Evolutionary conservation across 2,888 invertebrate species (phyloP), one percentile per base, ranked within the genome.

Genomic region (Oligia latruncula): DNA sequence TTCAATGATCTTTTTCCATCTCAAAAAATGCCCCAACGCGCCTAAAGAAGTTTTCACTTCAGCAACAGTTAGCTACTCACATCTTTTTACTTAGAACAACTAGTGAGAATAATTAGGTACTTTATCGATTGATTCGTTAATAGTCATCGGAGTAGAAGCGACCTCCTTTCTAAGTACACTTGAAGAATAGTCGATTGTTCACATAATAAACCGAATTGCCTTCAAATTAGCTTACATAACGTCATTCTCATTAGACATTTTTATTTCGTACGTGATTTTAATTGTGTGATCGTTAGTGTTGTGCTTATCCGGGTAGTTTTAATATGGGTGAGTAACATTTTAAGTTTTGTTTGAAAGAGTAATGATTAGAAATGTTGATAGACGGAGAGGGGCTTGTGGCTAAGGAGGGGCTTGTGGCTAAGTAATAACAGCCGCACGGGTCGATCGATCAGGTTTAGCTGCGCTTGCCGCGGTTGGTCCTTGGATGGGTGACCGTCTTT

Each of bases 191-290:
- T 68, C 49, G 83, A 90, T 89, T 88, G 88, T 89, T 89, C 86
- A 84, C 73, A 87, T 87, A 89, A 89, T 88, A 87, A 88, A 75
- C 67, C 81, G 74, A 74, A 46, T 88, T 74, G 49, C 77, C 79
- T 82, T 68, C 76, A 79, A 81, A 85, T 87, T 80, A 80, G 74
- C 62, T 91, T 90, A 86, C 76, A 78, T 88, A 91, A 90, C 49
- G 55, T 78, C 82, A 79, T 40, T 40, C 40, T 40, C 40, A 40
- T 87, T 82, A 80, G 40, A 71, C 65, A n/a, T 81, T 73, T 81
- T 83, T 81, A 29, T 71, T 82, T 71, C 15, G 78, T 70, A 74
- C 46, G 81, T 77, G 77, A 77, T 74, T 9, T 35, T 5, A 66
- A 20, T 65, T 35, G 49, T 20, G 20, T 4, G 58, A 46, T 23